Conservation (phyloP, 2,888 invertebrate species). For the Archips xylosteana region DNA sequence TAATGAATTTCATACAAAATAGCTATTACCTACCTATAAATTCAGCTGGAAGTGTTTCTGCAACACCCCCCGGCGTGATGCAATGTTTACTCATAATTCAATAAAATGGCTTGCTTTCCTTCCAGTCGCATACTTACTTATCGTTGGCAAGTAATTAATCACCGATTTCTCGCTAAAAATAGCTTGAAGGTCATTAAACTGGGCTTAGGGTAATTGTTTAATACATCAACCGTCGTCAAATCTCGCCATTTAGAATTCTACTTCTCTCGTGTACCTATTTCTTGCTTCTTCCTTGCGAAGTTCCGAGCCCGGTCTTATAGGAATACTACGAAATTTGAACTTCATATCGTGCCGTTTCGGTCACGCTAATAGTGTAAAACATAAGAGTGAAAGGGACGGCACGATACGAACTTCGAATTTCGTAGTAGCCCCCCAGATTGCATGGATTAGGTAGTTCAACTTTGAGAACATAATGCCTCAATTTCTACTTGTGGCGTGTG, state of each 20-base stretch:
- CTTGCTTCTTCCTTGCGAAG: background rate
- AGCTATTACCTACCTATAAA: too few species aligned
- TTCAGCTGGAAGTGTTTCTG: background rate
- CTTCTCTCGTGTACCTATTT: background rate
- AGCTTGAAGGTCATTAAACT: constrained; percentile 8
- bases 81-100: background rate
- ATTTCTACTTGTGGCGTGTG: too few species aligned
- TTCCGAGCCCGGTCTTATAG: too few species aligned
- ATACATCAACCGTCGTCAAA: background rate
- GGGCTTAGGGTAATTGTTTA: background rate
- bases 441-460: too few species aligned
- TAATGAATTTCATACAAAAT: too few species aligned
- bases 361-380: too few species aligned
- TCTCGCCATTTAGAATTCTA: background rate
- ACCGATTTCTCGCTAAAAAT: constrained; percentile 1
- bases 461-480: too few species aligned
- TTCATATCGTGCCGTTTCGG: too few species aligned
- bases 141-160: background rate
- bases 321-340: too few species aligned
- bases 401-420: too few species aligned
- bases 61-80: background rate
- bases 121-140: background rate
- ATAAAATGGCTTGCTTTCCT: background rate
- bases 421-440: too few species aligned
- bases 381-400: too few species aligned